These are phyloP conservation scores for Drosophila eugracilis DNA, from an alignment of 1,140 invertebrate species.

Conservation along the genomic window DNA sequence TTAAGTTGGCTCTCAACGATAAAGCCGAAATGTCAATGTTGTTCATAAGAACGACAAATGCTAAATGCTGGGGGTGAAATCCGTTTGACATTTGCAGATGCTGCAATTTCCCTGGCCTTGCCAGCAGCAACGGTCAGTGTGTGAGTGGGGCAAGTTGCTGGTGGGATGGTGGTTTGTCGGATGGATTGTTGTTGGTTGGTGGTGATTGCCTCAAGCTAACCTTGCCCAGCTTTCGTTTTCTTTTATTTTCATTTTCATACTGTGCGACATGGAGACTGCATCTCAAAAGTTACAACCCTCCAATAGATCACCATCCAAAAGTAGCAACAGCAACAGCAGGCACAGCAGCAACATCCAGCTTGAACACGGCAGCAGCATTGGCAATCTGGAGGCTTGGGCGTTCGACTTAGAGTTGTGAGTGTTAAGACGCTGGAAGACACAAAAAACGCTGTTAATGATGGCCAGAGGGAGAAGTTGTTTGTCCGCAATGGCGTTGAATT, in stretches of 20 bases:
- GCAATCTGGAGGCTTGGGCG: conserved; percentile 40
- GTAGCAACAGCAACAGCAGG: conserved; percentile 20
- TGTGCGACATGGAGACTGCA: conserved; percentile 24
- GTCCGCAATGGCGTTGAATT: conserved; percentile 50
- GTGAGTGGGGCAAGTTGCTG: conserved; percentile 26
- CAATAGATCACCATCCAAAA: conserved; percentile 53
- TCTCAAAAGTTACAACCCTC: conserved; percentile 54
- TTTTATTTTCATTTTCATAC: conserved; percentile 41
- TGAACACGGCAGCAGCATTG: too few relatives aligned
- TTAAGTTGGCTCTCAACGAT: conserved; percentile 42
- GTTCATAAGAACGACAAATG: conserved; percentile 72
- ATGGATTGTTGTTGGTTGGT: neutral
- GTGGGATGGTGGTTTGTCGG: neutral
- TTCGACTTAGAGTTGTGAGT: conserved; percentile 37
- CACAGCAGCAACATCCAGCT: conserved; percentile 15
- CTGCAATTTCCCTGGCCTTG: conserved; percentile 26
- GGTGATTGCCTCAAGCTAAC: conserved; percentile 57
- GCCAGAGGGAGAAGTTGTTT: conserved; percentile 32
- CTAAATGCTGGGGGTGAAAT: conserved; percentile 60
- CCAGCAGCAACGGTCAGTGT: conserved; percentile 48
- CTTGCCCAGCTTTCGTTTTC: conserved; percentile 69
- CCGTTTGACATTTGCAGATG: conserved; percentile 68
- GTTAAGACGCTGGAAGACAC: conserved; percentile 57
- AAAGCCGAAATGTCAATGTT: conserved; percentile 70
- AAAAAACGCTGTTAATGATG: conserved; percentile 41